A percentile compares a stretch with the other conserved stretches of the same genome.
These are phyloP conservation scores for Tragelaphus strepsiceros DNA, from an alignment of 2,113 vertebrate species.

Conservation along the genomic window DNA sequence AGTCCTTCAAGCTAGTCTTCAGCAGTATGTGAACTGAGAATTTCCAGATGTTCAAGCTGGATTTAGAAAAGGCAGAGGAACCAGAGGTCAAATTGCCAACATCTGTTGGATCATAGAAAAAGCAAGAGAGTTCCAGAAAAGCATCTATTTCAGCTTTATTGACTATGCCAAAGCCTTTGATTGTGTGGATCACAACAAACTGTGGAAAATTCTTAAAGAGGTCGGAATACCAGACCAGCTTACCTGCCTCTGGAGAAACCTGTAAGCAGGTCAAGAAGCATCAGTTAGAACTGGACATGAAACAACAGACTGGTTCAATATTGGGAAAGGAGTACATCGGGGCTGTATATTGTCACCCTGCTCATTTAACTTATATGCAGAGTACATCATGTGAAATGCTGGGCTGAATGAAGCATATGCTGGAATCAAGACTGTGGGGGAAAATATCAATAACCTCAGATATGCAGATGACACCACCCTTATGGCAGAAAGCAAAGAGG, in stretches of 20 bases:
- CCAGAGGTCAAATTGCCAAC: background rate
- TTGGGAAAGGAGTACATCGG: background rate
- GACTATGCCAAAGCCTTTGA: background rate
- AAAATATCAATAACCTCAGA: background rate
- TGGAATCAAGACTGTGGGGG: background rate
- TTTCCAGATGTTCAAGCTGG: background rate
- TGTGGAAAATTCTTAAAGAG: background rate
- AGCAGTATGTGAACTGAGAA: background rate
- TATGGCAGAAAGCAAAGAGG: background rate
- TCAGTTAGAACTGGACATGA: background rate
- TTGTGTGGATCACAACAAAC: background rate
- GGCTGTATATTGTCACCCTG: background rate
- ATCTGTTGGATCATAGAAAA: background rate
- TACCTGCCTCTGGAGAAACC: background rate
- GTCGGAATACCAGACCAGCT: background rate
- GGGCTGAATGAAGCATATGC: background rate
- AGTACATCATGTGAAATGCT: background rate
- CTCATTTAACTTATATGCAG: background rate
- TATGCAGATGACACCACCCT: background rate
- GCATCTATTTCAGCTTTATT: background rate
- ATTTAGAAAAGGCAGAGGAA: background rate
- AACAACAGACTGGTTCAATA: background rate
- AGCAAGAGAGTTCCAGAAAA: background rate
- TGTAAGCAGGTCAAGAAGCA: background rate
- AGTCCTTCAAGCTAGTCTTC: background rate